phyloP scores from a whole-genome alignment of 2,888 invertebrate genomes.

The Lasioglossum leucozonium region DNA sequence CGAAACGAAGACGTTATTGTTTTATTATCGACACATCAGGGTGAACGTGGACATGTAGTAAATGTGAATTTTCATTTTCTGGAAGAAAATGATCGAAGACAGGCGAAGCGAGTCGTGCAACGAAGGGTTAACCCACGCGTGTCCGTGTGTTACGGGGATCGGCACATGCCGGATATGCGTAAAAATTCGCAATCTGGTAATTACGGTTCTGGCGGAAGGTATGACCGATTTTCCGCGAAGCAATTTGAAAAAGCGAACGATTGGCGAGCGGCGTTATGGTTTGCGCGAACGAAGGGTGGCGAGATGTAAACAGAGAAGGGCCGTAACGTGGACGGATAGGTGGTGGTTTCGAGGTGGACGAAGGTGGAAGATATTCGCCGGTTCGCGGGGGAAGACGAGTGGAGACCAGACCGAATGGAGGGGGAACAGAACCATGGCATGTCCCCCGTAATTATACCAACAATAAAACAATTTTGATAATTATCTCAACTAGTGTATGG shows the following conservation, averaged over 20 bases:
- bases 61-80: not conserved
- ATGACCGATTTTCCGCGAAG: slow-evolving; percentile 69
- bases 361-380: slow-evolving; percentile 44
- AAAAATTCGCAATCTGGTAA: slow-evolving; percentile 58
- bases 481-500: slow-evolving; percentile 84
- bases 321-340: not conserved
- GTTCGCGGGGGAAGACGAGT: slow-evolving; percentile 36
- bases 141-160: not conserved
- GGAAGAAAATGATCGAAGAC: not conserved
- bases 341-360: slow-evolving; percentile 16
- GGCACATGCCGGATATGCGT: not conserved
- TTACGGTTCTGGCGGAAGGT: slow-evolving; percentile 63
- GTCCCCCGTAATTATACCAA: slow-evolving; percentile 84
- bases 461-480: slow-evolving; percentile 84
- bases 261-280: slow-evolving; percentile 61
- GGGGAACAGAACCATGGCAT: slow-evolving; percentile 80
- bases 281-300: slow-evolving; percentile 58
- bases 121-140: not conserved
- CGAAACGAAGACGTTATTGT: too few species aligned
- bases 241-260: slow-evolving; percentile 68
- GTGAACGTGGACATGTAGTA: not conserved
- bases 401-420: slow-evolving; percentile 48
- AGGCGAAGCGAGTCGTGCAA: not conserved
- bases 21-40: too few species aligned
- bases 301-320: slow-evolving; percentile 30